Percentiles rank a stretch among this genome's conserved stretches.
These are phyloP conservation scores for Mechanitis mazaeus DNA, from an alignment of 2,888 invertebrate species.

Conservation along the genomic window DNA sequence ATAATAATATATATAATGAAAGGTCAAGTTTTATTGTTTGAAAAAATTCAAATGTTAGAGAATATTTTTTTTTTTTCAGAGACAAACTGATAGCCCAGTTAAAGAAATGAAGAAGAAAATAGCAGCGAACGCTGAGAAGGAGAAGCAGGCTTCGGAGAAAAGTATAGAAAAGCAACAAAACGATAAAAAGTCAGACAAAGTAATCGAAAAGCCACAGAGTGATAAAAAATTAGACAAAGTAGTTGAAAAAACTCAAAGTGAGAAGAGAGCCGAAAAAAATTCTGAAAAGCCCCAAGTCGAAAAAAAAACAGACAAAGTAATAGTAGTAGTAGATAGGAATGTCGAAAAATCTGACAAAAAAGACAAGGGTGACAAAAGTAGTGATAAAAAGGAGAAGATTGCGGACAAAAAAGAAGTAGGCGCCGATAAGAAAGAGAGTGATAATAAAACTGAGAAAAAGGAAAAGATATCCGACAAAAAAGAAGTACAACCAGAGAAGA, in stretches of 20 bases:
- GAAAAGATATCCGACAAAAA: conserved; percentile 31
- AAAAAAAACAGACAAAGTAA: conserved; percentile 25
- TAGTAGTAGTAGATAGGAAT: conserved; percentile 22
- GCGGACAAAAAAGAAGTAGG: conserved; percentile 25
- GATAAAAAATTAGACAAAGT: conserved; percentile 36
- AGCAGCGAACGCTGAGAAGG: conserved; percentile 64
- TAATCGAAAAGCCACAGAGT: conserved; percentile 38
- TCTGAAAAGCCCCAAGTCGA: conserved; percentile 30
- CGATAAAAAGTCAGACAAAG: conserved; percentile 34
- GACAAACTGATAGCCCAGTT: conserved; percentile 55
- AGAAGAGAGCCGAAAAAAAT: conserved; percentile 33
- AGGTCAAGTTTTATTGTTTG: too few species aligned
- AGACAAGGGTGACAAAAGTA: conserved; percentile 29
- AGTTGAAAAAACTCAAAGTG: conserved; percentile 24
- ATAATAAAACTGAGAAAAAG: conserved; percentile 28
- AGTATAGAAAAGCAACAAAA: conserved; percentile 38
- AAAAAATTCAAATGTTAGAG: not conserved
- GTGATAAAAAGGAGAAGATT: conserved; percentile 29
- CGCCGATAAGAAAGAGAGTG: conserved; percentile 20
- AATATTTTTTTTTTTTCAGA: conserved; percentile 33
- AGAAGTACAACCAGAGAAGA: conserved; percentile 29
- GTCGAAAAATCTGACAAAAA: conserved; percentile 31
- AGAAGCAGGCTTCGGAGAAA: conserved; percentile 54
- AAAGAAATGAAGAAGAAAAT: conserved; percentile 72
- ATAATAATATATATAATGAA: too few species aligned